phyloP scores from a whole-genome alignment of 2,797 vertebrate species.

The Falco berigora region DNA sequence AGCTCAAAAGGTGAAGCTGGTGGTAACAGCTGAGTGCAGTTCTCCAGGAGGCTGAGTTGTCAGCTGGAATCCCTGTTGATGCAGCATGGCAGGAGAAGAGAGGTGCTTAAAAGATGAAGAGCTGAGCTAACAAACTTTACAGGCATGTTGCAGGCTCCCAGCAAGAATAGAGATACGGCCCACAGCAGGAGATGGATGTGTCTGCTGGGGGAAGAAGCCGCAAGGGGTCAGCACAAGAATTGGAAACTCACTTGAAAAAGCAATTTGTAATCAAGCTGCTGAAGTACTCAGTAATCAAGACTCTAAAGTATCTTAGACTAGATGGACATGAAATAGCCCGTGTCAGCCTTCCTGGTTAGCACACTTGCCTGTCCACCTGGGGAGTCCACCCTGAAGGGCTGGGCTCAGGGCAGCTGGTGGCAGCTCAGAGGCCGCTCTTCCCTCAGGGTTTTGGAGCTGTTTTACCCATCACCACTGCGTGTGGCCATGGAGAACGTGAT shows the following conservation, averaged over 20 bases:
- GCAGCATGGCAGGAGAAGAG: background rate
- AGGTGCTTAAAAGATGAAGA: background rate
- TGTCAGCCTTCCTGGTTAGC: background rate
- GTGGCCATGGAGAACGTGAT: background rate
- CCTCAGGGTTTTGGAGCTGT: background rate
- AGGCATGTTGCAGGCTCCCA: background rate
- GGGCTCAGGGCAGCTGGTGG: rapidly evolving
- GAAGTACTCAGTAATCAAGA: background rate
- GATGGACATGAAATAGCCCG: too few species aligned
- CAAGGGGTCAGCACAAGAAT: background rate
- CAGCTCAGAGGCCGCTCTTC: background rate
- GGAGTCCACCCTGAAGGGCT: background rate
- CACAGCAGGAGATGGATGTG: too few species aligned
- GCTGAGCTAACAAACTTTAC: background rate
- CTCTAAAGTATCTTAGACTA: background rate
- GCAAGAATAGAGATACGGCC: background rate
- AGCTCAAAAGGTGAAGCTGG: background rate
- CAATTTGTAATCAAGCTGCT: background rate
- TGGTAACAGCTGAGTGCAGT: background rate
- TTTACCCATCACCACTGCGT: rapidly evolving
- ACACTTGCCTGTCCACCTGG: rapidly evolving
- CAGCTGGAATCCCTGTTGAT: background rate
- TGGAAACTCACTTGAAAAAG: background rate
- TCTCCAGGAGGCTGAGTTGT: background rate
- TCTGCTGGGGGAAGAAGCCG: background rate